Evolutionary conservation across 2,888 invertebrate species (phyloP).

Genomic region (Helleia helle): DNA sequence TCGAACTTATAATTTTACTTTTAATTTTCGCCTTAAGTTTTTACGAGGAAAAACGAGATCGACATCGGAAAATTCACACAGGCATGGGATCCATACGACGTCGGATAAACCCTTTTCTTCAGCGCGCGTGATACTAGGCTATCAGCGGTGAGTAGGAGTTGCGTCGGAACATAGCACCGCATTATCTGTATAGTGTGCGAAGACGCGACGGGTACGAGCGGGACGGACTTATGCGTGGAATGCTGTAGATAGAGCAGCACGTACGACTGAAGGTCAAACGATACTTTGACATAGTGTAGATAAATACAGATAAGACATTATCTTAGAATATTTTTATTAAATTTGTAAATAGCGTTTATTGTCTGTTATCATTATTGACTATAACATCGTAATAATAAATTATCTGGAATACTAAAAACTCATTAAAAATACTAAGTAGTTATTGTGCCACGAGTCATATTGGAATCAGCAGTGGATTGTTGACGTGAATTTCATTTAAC

Average conservation of each 20-base stretch:
- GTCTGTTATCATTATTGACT: too few relatives aligned
- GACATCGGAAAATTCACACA: slow-evolving; percentile 55
- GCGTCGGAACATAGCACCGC: slow-evolving; percentile 30
- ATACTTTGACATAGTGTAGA: slow-evolving; percentile 49
- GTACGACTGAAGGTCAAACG: slow-evolving; percentile 65
- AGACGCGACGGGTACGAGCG: slow-evolving; percentile 34
- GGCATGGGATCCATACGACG: slow-evolving; percentile 58
- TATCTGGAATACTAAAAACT: too few relatives aligned
- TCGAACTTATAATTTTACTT: neutral
- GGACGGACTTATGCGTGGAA: slow-evolving; percentile 49
- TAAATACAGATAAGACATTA: slow-evolving; percentile 27
- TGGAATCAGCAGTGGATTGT: too few relatives aligned
- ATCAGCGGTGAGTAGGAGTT: slow-evolving; percentile 51
- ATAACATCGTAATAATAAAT: too few relatives aligned
- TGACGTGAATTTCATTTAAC: too few relatives aligned
- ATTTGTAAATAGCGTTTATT: neutral
- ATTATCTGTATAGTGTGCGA: slow-evolving; percentile 23
- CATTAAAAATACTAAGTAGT: too few relatives aligned
- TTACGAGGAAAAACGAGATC: slow-evolving; percentile 46
- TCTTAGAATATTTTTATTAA: neutral
- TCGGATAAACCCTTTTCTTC: slow-evolving; percentile 75
- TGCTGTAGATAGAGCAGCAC: slow-evolving; percentile 48
- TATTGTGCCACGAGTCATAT: too few relatives aligned
- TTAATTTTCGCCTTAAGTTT: slow-evolving; percentile 17
- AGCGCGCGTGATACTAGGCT: slow-evolving; percentile 73